Evolutionary conservation across 2,797 vertebrate genomes (phyloP).

Genomic region (Squalus acanthias): DNA sequence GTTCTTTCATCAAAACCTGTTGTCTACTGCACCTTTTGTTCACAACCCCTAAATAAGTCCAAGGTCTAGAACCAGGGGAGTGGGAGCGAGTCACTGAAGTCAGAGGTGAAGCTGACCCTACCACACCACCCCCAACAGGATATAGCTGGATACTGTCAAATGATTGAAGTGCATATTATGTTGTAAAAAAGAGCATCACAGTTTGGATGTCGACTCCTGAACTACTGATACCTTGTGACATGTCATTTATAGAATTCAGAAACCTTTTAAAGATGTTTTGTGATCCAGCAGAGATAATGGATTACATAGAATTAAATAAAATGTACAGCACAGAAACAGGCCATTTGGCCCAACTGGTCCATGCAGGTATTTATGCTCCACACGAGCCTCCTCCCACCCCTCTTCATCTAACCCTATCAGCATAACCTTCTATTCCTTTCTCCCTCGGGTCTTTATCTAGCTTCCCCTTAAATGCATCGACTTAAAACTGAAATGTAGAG

Average conservation of each 20-base stretch:
- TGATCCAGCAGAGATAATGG: background rate
- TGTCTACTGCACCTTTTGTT: no score
- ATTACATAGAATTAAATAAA: background rate
- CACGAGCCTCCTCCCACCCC: background rate
- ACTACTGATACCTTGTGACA: no score
- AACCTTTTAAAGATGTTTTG: background rate
- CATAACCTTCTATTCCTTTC: background rate
- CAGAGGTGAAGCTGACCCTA: no score
- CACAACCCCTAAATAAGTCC: no score
- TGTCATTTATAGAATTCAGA: background rate
- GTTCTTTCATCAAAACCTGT: no score
- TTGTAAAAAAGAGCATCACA: background rate
- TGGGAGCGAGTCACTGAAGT: no score
- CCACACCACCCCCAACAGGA: no score
- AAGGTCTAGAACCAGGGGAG: no score
- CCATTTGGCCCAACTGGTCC: background rate
- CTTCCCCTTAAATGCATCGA: background rate
- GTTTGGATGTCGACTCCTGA: background rate
- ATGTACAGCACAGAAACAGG: background rate
- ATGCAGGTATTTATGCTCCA: background rate
- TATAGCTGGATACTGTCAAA: background rate
- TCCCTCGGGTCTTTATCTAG: background rate
- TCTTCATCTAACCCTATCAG: background rate
- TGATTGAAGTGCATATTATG: background rate
- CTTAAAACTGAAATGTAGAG: background rate